Evolutionary conservation across 2,888 invertebrate genomes (phyloP), one percentile per base, ranked within the genome.

Genomic region (Hydrotaea diabolus): DNA sequence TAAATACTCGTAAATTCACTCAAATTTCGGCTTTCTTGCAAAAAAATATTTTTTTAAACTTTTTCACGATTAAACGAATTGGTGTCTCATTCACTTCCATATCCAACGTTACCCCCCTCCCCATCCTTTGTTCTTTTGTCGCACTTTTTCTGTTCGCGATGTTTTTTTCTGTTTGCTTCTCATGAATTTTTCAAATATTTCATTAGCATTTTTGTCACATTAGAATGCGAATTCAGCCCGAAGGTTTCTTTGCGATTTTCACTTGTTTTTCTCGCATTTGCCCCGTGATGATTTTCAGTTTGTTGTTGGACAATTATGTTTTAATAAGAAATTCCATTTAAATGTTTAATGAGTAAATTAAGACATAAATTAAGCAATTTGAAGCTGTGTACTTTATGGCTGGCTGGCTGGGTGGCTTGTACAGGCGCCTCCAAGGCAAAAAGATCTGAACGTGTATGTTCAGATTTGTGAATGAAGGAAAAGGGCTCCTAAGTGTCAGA

Each of bases 141-240:
- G 49, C 49, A 49, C 7, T 31, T 31, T 31, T 31, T 7, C 31
- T 13, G 49, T 49, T 15, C 0, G 13, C n/a, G n/a, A n/a, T n/a
- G 49, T n/a, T 1, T 49, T n/a, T 15, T 31, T 49, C n/a, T 59
- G 8, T 26, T 49, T 9, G 59, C 26, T 59, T 59, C 59, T 59
- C 59, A 59, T 59, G 59, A 59, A 59, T 59, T 23, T 26, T 59
- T 13, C 53, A 69, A 23, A 19, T 62, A 46, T 59, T 36, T 78
- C 89, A 89, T 89, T 89, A 89, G 86, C 87, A 89, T 90, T 89
- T 88, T 86, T 87, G 86, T 87, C 87, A 83, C 80, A 86, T 87
- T 86, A 84, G 86, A 87, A 87, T 85, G 5, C 3, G 23, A 11
- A 57, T 77, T 11, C 7, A 66, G 83, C 83, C 77, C 69, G 39